Evolutionary conservation across 2,888 invertebrate species (phyloP), one percentile per base, ranked within the genome.

Genomic region (Pachycephus smyrnensis): DNA sequence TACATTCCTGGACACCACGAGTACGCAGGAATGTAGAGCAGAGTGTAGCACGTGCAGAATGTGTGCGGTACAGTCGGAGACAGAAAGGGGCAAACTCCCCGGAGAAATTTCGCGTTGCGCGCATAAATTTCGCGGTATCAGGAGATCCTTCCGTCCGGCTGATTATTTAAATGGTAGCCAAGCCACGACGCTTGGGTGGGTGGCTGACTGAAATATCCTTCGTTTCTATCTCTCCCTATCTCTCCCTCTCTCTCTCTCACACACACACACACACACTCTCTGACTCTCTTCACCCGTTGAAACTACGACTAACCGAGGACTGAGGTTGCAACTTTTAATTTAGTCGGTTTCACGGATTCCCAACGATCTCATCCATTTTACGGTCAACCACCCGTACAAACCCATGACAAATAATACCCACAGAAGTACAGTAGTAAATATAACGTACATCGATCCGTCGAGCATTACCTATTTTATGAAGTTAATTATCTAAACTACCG

Each of bases 161-260:
- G 76, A 73, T 79, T 76, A 76, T 79, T 76, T 75, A 79, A 79
- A 79, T 76, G 73, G 40, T 55, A 73, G 33, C 37, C 40, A 69
- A 69, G n/a, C 69, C 36, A 31, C n/a, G 69, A 69, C 31, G 69
- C 31, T 4, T n/a, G 69, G 30, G 15, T 11, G 30, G 69, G 69
- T 69, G 30, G 31, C 71, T 32, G n/a, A 2, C 31, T 31, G 71
- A 32, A 15, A 30, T 71, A 32, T 15, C 71, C 31, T 32, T 11
- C 30, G 31, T 11, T 15, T 69, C 40, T 6, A 40, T 40, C 15
- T 40, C 4, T 40, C 15, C 6, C 15, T 37, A 1, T 12, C 12
- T 37, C 37, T 12, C 37, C 12, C 12, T 12, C 12, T 12, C 36
- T 11, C 2, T 11, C 36, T 36, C 36, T 36, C 12, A 2, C n/a